Percentiles rank a stretch among this genome's conserved stretches.
These are phyloP conservation scores for Podiceps cristatus DNA, from an alignment of 2,113 vertebrate species.

Conservation along the genomic window DNA sequence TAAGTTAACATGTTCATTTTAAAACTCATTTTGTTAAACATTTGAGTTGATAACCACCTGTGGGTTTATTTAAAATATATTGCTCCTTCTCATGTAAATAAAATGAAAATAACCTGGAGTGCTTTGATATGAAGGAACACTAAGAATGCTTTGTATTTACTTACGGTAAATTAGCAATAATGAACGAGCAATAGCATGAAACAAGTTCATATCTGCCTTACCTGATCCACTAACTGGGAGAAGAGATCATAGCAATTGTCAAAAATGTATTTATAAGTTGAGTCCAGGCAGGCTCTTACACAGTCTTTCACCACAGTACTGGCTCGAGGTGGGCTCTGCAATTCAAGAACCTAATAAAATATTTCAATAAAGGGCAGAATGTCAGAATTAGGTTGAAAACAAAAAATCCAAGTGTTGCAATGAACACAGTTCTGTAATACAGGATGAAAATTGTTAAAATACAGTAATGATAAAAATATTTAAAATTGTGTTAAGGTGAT, in stretches of 20 bases:
- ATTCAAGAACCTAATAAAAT: conserved; percentile 89
- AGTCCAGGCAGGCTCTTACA: conserved; percentile 93
- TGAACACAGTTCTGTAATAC: background rate
- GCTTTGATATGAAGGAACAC: background rate
- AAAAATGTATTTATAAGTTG: conserved; percentile 97
- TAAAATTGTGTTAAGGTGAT: background rate
- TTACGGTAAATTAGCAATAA: background rate
- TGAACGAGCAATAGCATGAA: background rate
- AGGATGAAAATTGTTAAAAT: background rate
- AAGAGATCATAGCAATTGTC: conserved; percentile 97
- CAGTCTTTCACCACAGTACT: conserved; percentile 95
- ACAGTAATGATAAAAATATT: background rate
- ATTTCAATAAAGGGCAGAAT: background rate
- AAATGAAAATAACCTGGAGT: background rate
- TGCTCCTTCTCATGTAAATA: background rate
- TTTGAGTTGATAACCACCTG: background rate
- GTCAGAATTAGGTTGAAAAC: background rate
- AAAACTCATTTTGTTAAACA: background rate
- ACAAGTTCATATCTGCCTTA: conserved; percentile 61
- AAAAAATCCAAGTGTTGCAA: background rate
- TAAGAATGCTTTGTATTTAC: background rate
- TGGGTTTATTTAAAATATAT: background rate
- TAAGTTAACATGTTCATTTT: background rate
- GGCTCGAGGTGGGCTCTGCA: conserved; percentile 93
- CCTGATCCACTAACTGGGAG: conserved; percentile 93